phyloP scores from a whole-genome alignment of 1,140 invertebrate species.

The Macrosteles quadrilineatus region DNA sequence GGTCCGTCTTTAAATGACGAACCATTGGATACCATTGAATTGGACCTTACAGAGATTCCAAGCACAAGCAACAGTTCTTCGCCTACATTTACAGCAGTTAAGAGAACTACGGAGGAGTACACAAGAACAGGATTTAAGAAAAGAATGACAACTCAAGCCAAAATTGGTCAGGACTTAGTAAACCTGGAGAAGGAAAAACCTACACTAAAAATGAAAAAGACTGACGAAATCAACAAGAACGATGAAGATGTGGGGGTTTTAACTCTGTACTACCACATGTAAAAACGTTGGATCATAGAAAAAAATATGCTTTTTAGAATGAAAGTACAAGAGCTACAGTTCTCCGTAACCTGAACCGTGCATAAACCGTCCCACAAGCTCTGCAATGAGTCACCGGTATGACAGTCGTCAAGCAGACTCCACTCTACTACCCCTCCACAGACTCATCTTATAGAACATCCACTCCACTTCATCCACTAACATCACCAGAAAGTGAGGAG shows the following conservation, averaged over 20 bases:
- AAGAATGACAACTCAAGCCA: constrained; percentile 16
- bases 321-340: constrained; percentile 35
- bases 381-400: too few relatives aligned
- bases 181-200: constrained; percentile 34
- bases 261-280: constrained; percentile 22
- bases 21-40: not conserved
- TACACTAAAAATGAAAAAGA: constrained; percentile 32
- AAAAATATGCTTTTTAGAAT: constrained; percentile 36
- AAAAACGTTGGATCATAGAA: constrained; percentile 15
- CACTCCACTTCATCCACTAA: too few relatives aligned
- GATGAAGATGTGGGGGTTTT: constrained; percentile 24
- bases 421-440: too few relatives aligned
- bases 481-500: too few relatives aligned
- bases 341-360: too few relatives aligned
- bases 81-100: not conserved
- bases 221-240: constrained; percentile 9
- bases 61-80: not conserved
- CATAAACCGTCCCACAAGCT: too few relatives aligned
- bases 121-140: not conserved
- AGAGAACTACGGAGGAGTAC: not conserved
- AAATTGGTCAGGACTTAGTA: constrained; percentile 19
- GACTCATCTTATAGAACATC: too few relatives aligned
- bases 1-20: not conserved
- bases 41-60: not conserved
- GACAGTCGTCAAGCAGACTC: too few relatives aligned